Conservation (phyloP, 2,113 vertebrate genomes). For the Podilymbus podiceps region DNA sequence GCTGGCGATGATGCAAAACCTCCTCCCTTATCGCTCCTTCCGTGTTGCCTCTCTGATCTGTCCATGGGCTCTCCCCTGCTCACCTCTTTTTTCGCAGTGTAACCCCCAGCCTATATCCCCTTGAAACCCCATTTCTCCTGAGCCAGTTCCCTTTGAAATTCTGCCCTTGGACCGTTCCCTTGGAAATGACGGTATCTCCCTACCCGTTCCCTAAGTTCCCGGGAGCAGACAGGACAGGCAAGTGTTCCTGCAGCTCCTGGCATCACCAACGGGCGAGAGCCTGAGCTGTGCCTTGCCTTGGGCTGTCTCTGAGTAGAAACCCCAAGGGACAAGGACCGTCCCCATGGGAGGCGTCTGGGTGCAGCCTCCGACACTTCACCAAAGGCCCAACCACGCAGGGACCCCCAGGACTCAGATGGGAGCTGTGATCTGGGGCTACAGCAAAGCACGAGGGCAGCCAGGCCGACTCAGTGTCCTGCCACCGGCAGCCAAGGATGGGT, state of each 20-base stretch:
- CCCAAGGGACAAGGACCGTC: not conserved
- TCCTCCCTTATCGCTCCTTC: not conserved
- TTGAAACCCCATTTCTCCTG: not conserved
- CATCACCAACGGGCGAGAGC: rapidly evolving
- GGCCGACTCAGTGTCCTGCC: not conserved
- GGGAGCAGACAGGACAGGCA: not conserved
- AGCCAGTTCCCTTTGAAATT: not conserved
- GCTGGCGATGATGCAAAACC: not conserved
- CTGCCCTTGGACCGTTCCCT: not conserved
- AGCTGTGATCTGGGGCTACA: not conserved
- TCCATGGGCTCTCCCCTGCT: not conserved
- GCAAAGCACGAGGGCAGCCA: not conserved
- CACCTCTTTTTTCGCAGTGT: not conserved
- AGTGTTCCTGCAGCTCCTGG: not conserved
- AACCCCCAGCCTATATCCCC: not conserved
- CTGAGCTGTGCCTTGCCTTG: not conserved
- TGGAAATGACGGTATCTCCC: not conserved
- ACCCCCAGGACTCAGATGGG: not conserved
- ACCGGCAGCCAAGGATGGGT: not conserved
- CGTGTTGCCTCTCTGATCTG: not conserved
- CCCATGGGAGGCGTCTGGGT: not conserved
- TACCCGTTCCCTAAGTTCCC: not conserved
- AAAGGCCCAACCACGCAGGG: rapidly evolving
- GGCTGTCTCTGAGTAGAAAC: not conserved
- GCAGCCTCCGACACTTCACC: not conserved